Evolutionary conservation across 2,113 vertebrate species (phyloP).

Genomic region (Eonycteris spelaea): DNA sequence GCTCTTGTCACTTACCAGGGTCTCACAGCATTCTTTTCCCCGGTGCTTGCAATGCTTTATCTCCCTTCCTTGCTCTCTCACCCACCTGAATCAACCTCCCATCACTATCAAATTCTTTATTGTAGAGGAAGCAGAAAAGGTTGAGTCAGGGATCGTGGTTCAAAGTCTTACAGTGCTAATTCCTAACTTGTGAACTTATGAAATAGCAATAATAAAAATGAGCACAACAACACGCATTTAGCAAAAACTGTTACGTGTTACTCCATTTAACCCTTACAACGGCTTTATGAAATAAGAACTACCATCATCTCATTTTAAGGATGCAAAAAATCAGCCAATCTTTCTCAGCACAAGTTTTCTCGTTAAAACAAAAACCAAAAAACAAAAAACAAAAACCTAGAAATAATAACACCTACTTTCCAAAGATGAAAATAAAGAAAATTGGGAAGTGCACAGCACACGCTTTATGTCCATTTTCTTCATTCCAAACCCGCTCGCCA

Average conservation of each 20-base stretch:
- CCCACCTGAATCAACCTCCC: slow-evolving; percentile 15
- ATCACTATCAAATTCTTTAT: not conserved
- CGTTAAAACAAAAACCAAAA: not conserved
- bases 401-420: not conserved
- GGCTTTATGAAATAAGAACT: not conserved
- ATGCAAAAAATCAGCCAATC: not conserved
- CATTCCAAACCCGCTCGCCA: not conserved
- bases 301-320: not conserved
- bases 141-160: slow-evolving; percentile 31
- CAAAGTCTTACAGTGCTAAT: not conserved
- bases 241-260: not conserved
- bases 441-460: not conserved
- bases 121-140: slow-evolving; percentile 38
- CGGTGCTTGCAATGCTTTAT: not conserved
- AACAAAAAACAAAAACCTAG: not conserved
- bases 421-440: not conserved
- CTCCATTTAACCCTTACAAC: not conserved
- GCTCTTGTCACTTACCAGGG: not conserved
- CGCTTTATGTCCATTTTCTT: not conserved
- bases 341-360: not conserved
- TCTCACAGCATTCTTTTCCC: not conserved
- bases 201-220: not conserved
- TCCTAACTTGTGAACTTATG: not conserved
- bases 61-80: not conserved
- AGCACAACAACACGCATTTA: not conserved